A percentile compares a stretch with the other conserved stretches of the same genome.
Evolutionary conservation across 2,797 vertebrate genomes (phyloP).

Genomic region (Scyliorhinus canicula): DNA sequence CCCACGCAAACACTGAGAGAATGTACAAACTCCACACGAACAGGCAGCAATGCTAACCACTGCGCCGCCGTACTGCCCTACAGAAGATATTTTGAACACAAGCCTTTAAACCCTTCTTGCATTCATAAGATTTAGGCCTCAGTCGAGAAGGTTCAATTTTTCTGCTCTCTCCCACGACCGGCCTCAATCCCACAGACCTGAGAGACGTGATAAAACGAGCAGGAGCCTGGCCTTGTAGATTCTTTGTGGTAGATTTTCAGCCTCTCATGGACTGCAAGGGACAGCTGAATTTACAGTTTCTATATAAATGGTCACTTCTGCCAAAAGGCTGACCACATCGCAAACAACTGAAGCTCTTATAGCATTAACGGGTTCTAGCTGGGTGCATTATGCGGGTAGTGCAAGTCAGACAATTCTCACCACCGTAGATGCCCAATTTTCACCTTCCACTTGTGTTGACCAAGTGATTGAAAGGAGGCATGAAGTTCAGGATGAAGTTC

Average conservation of each 20-base stretch:
- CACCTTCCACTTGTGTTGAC: not conserved
- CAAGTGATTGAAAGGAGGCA: not conserved
- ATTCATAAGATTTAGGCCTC: not conserved
- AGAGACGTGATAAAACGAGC: not conserved
- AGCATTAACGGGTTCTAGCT: not conserved
- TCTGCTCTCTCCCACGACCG: not conserved
- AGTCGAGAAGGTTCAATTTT: not conserved
- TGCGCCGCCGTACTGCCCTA: no score
- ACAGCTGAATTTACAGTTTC: not conserved
- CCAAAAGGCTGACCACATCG: not conserved
- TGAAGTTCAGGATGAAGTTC: not conserved
- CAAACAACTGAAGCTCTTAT: not conserved
- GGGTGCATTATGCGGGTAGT: not conserved
- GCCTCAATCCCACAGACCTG: not conserved
- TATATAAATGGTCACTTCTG: not conserved
- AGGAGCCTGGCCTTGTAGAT: not conserved
- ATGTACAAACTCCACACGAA: no score
- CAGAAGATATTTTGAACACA: not conserved
- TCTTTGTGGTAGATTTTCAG: not conserved
- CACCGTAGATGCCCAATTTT: not conserved
- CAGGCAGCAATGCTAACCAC: no score
- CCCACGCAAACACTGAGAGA: no score
- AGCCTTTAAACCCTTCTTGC: not conserved
- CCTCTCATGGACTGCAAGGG: not conserved
- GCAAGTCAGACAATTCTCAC: not conserved